phyloP scores from a whole-genome alignment of 2,797 vertebrate species.

The Synaphobranchus kaupii region DNA sequence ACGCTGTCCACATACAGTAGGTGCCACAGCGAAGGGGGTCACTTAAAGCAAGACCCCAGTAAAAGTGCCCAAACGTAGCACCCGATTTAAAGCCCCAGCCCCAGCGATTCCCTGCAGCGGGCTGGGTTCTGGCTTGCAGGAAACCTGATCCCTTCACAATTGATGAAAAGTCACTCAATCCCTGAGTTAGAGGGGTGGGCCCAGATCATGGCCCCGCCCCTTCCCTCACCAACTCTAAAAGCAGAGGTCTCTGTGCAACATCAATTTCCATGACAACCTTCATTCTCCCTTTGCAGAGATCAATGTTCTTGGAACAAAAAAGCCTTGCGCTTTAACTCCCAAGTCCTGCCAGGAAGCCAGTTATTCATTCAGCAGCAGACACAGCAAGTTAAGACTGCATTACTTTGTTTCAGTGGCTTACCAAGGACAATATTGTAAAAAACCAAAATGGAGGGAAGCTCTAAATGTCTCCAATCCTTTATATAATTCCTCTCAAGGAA shows the following conservation, averaged over 20 bases:
- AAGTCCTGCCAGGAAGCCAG: neutral
- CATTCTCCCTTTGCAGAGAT: neutral
- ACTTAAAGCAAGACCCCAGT: neutral
- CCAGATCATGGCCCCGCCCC: neutral
- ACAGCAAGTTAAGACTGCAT: neutral
- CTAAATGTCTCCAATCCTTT: neutral
- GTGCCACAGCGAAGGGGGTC: neutral
- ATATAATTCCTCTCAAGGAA: neutral
- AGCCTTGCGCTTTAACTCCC: neutral
- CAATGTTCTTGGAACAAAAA: neutral
- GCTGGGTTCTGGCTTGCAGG: neutral
- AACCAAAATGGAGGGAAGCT: neutral
- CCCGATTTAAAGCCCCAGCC: neutral
- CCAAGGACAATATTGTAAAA: neutral
- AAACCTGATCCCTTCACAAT: neutral
- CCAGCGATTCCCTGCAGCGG: neutral
- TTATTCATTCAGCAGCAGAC: neutral
- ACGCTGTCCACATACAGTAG: neutral
- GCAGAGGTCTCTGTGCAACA: neutral
- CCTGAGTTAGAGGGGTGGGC: neutral
- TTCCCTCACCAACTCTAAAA: neutral
- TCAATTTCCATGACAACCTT: constrained; percentile 15
- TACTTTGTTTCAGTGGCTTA: neutral
- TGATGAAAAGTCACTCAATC: neutral
- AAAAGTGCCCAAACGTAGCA: neutral